Evolutionary conservation across 2,888 invertebrate species (phyloP).

Genomic region (Lumbricus terrestris): DNA sequence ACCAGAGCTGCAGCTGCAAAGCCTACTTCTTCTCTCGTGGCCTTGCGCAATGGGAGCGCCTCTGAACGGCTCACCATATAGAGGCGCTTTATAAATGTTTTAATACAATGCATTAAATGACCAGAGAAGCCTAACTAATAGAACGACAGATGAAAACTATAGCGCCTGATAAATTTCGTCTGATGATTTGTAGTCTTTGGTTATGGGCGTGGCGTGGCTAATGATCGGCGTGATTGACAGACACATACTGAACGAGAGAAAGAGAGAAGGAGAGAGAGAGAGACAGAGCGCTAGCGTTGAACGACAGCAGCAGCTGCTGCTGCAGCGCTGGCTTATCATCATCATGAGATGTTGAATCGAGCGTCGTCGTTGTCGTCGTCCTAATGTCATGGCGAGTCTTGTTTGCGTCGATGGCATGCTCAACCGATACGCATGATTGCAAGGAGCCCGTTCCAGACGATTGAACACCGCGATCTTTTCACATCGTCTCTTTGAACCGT

Average conservation of each 20-base stretch:
- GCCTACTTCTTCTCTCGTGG: too few species aligned
- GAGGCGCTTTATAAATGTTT: too few species aligned
- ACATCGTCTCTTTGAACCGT: not conserved
- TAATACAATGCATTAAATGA: too few species aligned
- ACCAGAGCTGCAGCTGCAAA: too few species aligned
- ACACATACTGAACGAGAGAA: not conserved
- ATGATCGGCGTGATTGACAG: not conserved
- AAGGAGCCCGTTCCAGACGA: constrained; percentile 9
- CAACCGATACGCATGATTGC: constrained; percentile 9
- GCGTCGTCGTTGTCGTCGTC: too few species aligned
- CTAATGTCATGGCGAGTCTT: not conserved
- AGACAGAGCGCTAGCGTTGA: too few species aligned
- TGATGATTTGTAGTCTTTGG: not conserved
- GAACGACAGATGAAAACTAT: too few species aligned
- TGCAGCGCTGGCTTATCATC: not conserved
- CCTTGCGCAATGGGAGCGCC: too few species aligned
- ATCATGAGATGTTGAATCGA: not conserved
- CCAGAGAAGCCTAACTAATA: too few species aligned
- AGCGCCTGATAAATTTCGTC: not conserved
- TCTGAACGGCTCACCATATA: too few species aligned
- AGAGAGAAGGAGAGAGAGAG: not conserved
- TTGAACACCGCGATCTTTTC: not conserved
- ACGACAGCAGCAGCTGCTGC: not conserved
- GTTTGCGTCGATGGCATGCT: not conserved
- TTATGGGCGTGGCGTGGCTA: not conserved